These are phyloP conservation scores for Corythornis cristatus DNA, from an alignment of 2,113 vertebrate species.

Conservation along the genomic window DNA sequence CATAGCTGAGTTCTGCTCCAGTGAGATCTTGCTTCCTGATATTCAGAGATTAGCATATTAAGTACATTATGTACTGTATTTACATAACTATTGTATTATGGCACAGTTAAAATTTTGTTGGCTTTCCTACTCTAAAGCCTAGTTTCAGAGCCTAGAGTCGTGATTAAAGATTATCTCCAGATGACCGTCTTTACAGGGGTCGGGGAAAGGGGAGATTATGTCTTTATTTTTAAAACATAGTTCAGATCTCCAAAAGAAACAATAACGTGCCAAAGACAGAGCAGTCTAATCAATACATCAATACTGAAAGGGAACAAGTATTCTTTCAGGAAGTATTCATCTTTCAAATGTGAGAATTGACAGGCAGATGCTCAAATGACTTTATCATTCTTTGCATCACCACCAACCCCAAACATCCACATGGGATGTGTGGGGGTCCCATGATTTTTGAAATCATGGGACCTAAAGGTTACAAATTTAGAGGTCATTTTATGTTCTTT, in stretches of 20 bases:
- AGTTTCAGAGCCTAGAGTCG: neutral
- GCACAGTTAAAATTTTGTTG: slow-evolving; percentile 5
- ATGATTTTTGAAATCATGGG: neutral
- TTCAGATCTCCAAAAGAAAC: slow-evolving; percentile 34
- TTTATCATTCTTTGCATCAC: neutral
- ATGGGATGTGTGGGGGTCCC: too few relatives aligned
- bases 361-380: neutral
- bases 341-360: neutral
- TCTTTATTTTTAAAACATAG: slow-evolving; percentile 7
- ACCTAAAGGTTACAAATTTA: neutral
- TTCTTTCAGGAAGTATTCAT: neutral
- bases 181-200: neutral
- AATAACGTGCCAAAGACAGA: slow-evolving; percentile 1
- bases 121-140: neutral
- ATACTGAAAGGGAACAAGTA: neutral
- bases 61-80: neutral
- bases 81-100: slow-evolving; percentile 6
- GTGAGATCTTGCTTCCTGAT: slow-evolving; percentile 6
- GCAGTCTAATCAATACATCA: slow-evolving; percentile 22
- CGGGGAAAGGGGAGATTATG: neutral
- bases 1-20: neutral
- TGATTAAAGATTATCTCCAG: neutral
- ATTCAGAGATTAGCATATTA: slow-evolving; percentile 36
- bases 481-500: neutral
- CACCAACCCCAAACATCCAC: neutral